phyloP scores from a whole-genome alignment of 1,140 invertebrate species.

The Heliothis subflexa region DNA sequence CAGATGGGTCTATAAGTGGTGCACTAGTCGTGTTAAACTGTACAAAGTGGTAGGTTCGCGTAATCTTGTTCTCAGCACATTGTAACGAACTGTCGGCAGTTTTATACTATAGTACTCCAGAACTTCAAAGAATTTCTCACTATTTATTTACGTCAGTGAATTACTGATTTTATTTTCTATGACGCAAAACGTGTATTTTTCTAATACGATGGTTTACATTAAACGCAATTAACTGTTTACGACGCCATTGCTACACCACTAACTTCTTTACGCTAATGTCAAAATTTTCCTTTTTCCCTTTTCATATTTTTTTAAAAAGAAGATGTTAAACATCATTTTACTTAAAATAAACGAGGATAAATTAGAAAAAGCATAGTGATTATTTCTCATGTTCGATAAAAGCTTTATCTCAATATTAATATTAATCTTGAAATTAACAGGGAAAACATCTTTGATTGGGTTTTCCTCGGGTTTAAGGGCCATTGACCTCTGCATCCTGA shows the following conservation, averaged over 20 bases:
- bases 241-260: too few relatives aligned
- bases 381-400: background rate
- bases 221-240: background rate
- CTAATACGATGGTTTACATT: background rate
- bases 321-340: too few relatives aligned
- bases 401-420: too few relatives aligned
- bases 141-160: background rate
- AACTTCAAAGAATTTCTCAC: background rate
- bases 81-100: background rate
- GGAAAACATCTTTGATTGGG: background rate
- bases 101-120: background rate
- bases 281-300: too few relatives aligned
- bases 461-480: background rate
- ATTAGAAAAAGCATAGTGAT: background rate
- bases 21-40: background rate
- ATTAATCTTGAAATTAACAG: too few relatives aligned
- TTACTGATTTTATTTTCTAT: background rate
- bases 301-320: too few relatives aligned
- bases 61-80: background rate
- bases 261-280: too few relatives aligned
- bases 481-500: too few relatives aligned
- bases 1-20: constrained; percentile 52
- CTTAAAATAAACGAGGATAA: too few relatives aligned
- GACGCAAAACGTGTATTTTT: background rate
- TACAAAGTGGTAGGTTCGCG: background rate